A percentile compares a stretch with the other conserved stretches of the same genome.
Conservation (phyloP, 1,140 invertebrate species). For the Bombus turneri region DNA sequence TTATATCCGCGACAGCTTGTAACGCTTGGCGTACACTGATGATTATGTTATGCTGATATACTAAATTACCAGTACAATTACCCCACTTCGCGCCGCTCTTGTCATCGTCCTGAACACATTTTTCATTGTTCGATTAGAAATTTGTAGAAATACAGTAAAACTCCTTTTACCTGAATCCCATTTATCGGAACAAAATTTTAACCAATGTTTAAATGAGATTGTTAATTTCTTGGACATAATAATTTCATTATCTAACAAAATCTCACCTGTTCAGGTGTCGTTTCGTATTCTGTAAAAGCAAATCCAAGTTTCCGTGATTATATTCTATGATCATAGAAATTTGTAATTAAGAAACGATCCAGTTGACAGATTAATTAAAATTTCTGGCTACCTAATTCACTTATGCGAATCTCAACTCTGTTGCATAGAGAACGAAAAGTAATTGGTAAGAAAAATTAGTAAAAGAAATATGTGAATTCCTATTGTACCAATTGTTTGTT, state of each 20-base stretch:
- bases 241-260: background rate
- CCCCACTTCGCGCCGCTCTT: slow-evolving; percentile 18
- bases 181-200: background rate
- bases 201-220: background rate
- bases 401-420: too few relatives aligned
- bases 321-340: too few relatives aligned
- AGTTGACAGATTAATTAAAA: too few relatives aligned
- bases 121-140: background rate
- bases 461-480: too few relatives aligned
- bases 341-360: too few relatives aligned
- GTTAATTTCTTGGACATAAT: background rate
- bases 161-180: background rate
- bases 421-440: too few relatives aligned
- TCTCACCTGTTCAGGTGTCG: background rate
- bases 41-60: slow-evolving; percentile 71
- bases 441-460: too few relatives aligned
- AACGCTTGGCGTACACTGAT: slow-evolving; percentile 49
- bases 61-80: slow-evolving; percentile 41
- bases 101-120: background rate
- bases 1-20: slow-evolving; percentile 34
- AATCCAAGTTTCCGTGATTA: background rate
- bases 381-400: too few relatives aligned
- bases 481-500: background rate
- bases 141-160: background rate
- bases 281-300: background rate